Evolutionary conservation across 2,113 vertebrate genomes (phyloP), one percentile per base, ranked within the genome.

Genomic region (Anguilla rostrata): DNA sequence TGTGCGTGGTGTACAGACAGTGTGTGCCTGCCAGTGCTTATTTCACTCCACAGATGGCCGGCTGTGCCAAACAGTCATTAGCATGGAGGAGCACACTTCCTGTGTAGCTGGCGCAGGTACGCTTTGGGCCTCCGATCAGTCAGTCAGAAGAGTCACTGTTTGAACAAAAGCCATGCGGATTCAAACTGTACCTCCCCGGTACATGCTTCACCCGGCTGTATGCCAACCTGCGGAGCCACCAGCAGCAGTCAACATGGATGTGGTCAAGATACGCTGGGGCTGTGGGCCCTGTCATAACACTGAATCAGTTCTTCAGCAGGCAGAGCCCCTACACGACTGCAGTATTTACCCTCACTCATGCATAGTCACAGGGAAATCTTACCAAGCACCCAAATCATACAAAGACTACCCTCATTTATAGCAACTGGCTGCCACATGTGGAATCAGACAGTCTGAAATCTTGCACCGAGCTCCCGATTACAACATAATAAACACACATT

Each of bases 401-500:
- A 75, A 22, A 40, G 29, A 43, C 9, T 41, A 15, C 41, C 40
- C 16, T 66, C 60, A 66, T 60, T 34, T 60, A 15, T 26, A 66
- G 60, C 39, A 81, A 81, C 39, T 43, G 16, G 22, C 71, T 34
- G n/a, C 71, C 9, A 75, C 71, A 34, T 34, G n/a, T 9, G 11
- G 26, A 22, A 39, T 66, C 79, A 14, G 40, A 34, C n/a, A 7
- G 41, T 40, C 14, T 43, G 40, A 12, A 81, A 81, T 22, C 18
- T 43, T 41, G 41, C 79, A 41, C 15, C 40, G 22, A 22, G 79
- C 18, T 43, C 41, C 18, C 39, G 39, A 81, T 81, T 43, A 41
- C 79, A 81, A 22, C 20, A 41, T 39, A 81, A 81, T 81, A 81
- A 81, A 81, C 79, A 81, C 39, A 81, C 40, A 41, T 26, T 5